These are phyloP conservation scores for Spodoptera littoralis DNA, from an alignment of 2,888 invertebrate genomes.

Conservation along the genomic window DNA sequence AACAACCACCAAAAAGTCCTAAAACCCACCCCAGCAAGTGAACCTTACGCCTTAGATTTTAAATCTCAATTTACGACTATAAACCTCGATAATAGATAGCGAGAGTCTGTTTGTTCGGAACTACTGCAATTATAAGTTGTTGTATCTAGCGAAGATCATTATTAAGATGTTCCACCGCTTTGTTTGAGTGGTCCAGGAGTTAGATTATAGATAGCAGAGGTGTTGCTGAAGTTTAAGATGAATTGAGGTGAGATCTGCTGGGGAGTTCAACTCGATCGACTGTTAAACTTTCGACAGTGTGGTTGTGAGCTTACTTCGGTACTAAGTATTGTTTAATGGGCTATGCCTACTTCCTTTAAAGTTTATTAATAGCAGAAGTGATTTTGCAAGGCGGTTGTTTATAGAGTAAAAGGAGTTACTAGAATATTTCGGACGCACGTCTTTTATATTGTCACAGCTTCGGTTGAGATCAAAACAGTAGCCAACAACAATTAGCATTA, in stretches of 20 bases:
- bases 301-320: no score
- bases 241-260: slow-evolving; percentile 8
- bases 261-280: no score
- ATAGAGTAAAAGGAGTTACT: no score
- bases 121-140: slow-evolving; percentile 51
- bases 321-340: no score
- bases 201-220: slow-evolving; percentile 33
- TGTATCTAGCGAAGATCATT: slow-evolving; percentile 23
- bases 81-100: slow-evolving; percentile 58
- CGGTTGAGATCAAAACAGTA: no score
- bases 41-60: slow-evolving; percentile 49
- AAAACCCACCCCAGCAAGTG: slow-evolving; percentile 24
- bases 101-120: slow-evolving; percentile 54
- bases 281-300: no score
- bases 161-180: slow-evolving; percentile 46
- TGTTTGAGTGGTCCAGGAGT: slow-evolving; percentile 34
- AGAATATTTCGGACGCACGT: no score
- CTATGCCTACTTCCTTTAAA: no score
- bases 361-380: no score
- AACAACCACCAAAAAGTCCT: not conserved
- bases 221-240: slow-evolving; percentile 25
- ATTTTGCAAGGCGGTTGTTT: no score
- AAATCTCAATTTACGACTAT: slow-evolving; percentile 69
- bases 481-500: no score
- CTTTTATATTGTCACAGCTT: no score